Evolutionary conservation across 2,113 vertebrate species (phyloP), one percentile per base, ranked within the genome.

Genomic region (Gadus chalcogrammus): DNA sequence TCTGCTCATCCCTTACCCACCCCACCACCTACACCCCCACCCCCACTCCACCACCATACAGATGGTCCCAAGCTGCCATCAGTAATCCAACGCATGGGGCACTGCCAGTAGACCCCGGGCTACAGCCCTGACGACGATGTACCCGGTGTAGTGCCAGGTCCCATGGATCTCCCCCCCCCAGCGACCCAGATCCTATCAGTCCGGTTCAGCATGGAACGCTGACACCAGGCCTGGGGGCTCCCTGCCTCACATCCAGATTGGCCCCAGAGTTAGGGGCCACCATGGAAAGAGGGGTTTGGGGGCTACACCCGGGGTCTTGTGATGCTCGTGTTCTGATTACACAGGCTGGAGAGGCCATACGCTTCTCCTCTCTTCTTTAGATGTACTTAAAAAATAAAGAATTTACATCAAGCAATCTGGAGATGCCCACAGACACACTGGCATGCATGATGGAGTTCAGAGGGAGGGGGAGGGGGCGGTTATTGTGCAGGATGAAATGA

Each of bases 51-150:
- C 79, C 79, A 84, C 69, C 83, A 87, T 87, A 86, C 89, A 89
- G 89, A 90, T 90, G 89, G 89, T 90, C 87, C 87, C 87, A 88
- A 87, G 88, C 87, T 88, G 88, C 88, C 89, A 88, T 90, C 84
- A 88, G 87, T 90, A 89, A 90, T 90, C 87, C 89, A 90, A 88
- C 65, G 80, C 82, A 76, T 75, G 42, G 42, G 79, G 79, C 79
- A 82, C 87, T 90, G 89, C 89, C 89, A 90, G 89, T 76, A 86
- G 82, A 87, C 89, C 88, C 80, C 82, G 71, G 89, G 89, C 89
- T 88, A 89, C 72, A 88, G 79, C 88, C 87, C 86, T 87, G 84
- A 87, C 88, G 86, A 82, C 67, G 27, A 48, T 24, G 48, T 27
- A 69, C 52, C 63, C 17, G 22, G 73, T 63, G 78, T 78, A 75